Conservation (phyloP, 2,888 invertebrate genomes). For the Drosophila mimetica region DNA sequence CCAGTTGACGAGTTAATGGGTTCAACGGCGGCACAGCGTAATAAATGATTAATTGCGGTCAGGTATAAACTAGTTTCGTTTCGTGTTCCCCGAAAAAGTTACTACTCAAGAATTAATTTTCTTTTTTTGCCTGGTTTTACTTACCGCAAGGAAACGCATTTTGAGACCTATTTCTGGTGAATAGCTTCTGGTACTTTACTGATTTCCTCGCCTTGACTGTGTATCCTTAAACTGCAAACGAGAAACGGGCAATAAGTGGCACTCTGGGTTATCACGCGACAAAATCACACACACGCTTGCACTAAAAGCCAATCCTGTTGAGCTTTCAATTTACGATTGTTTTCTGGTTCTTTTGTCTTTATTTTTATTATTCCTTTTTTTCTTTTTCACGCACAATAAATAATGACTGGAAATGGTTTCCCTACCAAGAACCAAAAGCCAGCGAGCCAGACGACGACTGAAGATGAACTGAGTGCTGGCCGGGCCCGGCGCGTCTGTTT, state of each 20-base stretch:
- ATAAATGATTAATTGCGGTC: conserved; percentile 68
- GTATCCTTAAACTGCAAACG: conserved; percentile 74
- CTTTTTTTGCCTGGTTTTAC: conserved; percentile 41
- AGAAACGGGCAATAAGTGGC: conserved; percentile 61
- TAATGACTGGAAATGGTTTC: conserved; percentile 34
- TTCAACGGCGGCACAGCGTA: conserved; percentile 49
- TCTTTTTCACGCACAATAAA: conserved; percentile 19
- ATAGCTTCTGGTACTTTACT: not conserved
- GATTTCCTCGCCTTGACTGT: conserved; percentile 38
- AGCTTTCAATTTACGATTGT: conserved; percentile 42
- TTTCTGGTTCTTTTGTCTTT: conserved; percentile 19
- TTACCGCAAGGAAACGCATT: conserved; percentile 70
- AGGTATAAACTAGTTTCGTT: conserved; percentile 53
- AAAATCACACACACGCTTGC: conserved; percentile 28
- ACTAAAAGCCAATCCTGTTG: conserved; percentile 47
- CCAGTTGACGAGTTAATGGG: conserved; percentile 67
- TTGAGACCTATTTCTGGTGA: conserved; percentile 6
- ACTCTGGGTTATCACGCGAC: conserved; percentile 46
- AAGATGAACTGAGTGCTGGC: conserved; percentile 83
- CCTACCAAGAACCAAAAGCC: conserved; percentile 69
- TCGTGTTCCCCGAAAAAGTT: conserved; percentile 3
- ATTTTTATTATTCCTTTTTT: not conserved
- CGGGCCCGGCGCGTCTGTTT: conserved; percentile 78
- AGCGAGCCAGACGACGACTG: conserved; percentile 78
- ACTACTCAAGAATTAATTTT: conserved; percentile 5